Percentiles rank a stretch among this genome's conserved stretches.
phyloP scores from a whole-genome alignment of 2,113 vertebrate genomes.

The Progne subis region DNA sequence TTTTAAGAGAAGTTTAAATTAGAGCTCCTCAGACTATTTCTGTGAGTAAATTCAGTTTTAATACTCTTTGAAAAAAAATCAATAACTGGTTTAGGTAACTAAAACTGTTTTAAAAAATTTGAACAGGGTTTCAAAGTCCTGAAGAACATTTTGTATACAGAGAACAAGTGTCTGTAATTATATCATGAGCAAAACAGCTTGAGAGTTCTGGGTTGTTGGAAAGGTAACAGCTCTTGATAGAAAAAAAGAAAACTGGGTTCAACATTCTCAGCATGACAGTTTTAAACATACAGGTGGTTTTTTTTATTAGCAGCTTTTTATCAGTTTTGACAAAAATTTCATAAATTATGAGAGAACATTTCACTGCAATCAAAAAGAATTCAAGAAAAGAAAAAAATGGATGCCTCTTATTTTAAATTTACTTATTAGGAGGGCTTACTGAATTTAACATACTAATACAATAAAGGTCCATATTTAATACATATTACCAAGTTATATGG shows the following conservation, averaged over 20 bases:
- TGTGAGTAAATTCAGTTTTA: background rate
- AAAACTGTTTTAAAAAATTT: background rate
- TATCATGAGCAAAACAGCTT: background rate
- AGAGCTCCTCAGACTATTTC: background rate
- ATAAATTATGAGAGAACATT: background rate
- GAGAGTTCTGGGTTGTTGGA: background rate
- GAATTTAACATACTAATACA: background rate
- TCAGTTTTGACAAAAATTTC: background rate
- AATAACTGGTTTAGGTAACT: background rate
- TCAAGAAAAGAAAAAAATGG: background rate
- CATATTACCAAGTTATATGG: background rate
- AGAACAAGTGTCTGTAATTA: background rate
- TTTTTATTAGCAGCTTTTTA: background rate
- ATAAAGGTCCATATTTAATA: background rate
- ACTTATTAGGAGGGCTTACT: background rate
- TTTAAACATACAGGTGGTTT: background rate
- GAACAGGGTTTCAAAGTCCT: background rate
- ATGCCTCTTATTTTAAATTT: background rate
- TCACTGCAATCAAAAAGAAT: background rate
- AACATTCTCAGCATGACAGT: background rate
- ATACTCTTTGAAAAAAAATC: background rate
- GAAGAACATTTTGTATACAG: background rate
- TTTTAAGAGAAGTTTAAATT: background rate
- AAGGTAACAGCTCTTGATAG: background rate
- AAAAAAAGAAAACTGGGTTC: background rate